Base-by-base conservation (phyloP, 2,888 invertebrate genomes). In the Microplitis deprimator region DNA sequence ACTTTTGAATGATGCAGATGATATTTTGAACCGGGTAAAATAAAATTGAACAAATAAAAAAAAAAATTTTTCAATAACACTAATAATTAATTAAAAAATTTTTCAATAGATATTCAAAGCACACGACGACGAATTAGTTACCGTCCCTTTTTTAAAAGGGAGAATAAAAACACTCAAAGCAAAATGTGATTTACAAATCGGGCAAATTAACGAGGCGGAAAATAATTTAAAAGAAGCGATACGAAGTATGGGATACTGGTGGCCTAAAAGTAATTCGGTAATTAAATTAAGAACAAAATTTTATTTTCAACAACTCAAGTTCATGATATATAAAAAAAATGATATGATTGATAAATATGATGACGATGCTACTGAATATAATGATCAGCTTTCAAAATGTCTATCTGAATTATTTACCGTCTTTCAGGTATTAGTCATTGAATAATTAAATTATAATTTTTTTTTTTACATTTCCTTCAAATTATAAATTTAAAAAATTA, bases 1-100 rank as follows among this genome's bases (percentile, higher is more conserved):
- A 75, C 89, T 93, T 6, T 85, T 94, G 20, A 86, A 88, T 67
- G 91, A 93, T 83, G 92, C 91, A 13, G 90, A 92, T 77, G 82
- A 83, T 1, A 81, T 88, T 67, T 76, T 89, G 6, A 68, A 76
- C 0, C 75, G 84, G 77, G 89, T 88, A 77, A 73, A 61, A 67
- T 72, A 13, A 64, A 41, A 75, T 79, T 71, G 7, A 29, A 69
- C 69, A 68, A 29, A 29, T 29, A 29, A 29, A 20, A 20, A 20
- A 20, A 29, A 29, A 29, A 29, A 29, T 4, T 29, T 20, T 20
- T 29, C 3, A 29, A 3, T 2, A 29, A 29, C 29, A 29, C 29
- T 29, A 29, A 29, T 29, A 29, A 29, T 29, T 29, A 29, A 4
- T 29, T 29, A 3, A 4, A 20, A 29, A 29, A 4, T 3, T 29